Percentiles rank a stretch among this genome's conserved stretches.
Conservation (phyloP, 2,888 invertebrate genomes). For the Liopterus haemorrhoidalis region DNA sequence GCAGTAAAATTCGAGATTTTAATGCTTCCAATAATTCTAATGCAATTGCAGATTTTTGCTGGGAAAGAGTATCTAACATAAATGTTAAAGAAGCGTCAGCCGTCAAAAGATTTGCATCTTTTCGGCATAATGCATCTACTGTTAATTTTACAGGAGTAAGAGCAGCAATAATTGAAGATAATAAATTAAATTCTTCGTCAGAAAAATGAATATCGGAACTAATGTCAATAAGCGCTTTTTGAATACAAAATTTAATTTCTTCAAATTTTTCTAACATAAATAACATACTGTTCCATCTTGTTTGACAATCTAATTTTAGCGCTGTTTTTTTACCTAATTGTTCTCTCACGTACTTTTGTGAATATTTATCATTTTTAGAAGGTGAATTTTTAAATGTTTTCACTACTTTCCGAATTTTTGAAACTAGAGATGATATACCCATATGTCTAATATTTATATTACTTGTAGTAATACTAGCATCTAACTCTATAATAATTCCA, state of each 20-base stretch:
- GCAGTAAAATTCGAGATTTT: too few species aligned
- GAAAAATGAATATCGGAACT: constrained; percentile 13
- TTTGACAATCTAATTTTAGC: constrained; percentile 20
- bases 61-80: too few species aligned
- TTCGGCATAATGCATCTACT: too few species aligned
- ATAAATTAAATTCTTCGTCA: constrained; percentile 15
- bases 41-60: too few species aligned
- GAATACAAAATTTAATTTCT: constrained; percentile 18
- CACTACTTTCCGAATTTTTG: too few species aligned
- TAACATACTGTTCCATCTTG: constrained; percentile 20
- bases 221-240: constrained; percentile 19
- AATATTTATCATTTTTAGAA: constrained; percentile 21
- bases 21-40: too few species aligned
- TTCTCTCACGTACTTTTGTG: constrained; percentile 14
- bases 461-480: constrained; percentile 24
- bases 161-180: constrained; percentile 12
- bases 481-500: constrained; percentile 23
- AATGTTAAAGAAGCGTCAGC: too few species aligned
- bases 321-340: constrained; percentile 16
- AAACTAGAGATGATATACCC: constrained; percentile 22
- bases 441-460: constrained; percentile 25
- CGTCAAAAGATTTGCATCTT: too few species aligned
- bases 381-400: constrained; percentile 20
- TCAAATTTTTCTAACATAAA: constrained; percentile 22
- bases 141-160: constrained; percentile 20